Evolutionary conservation across 2,888 invertebrate genomes (phyloP), one percentile per base, ranked within the genome.

Genomic region (Oconnorella tubifera): DNA sequence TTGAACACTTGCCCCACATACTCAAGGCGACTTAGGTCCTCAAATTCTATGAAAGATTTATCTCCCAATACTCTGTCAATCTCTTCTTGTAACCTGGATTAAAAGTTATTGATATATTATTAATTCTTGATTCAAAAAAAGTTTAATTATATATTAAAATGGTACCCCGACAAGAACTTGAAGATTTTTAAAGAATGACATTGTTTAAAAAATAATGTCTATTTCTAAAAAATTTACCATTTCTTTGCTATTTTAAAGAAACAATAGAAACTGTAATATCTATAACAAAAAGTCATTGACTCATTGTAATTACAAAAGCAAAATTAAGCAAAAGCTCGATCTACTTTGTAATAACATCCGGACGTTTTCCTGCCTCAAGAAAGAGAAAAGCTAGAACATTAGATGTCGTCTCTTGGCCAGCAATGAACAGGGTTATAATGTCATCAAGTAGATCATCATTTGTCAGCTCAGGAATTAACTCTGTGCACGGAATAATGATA

Each of bases 341-440:
- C n/a, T n/a, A n/a, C n/a, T n/a, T n/a, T n/a, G n/a, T n/a, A n/a
- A n/a, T 14, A 3, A 62, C 31, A 33, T 62, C 62, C n/a, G 62
- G 62, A 27, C 62, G 31, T 56, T 48, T 31, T 6, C 40, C 62
- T 27, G 56, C 40, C 50, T 62, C 62, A 23, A 32, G 19, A 14
- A 62, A 33, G 27, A 62, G 33, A 25, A 62, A 62, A 3, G 62
- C 31, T 14, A 62, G 51, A 4, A 51, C 40, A 23, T 62, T 55
- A 14, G 62, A 55, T 14, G 56, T 62, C n/a, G 62, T 62, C 56
- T 62, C 62, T 40, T 62, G 62, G 28, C 62, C 62, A n/a, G 62
- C 62, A 23, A 62, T 40, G 28, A 62, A 62, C 33, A 62, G 48
- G 0, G 62, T 62, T 19, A 56, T 33, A 33, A 62, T 33, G 33